Base-by-base conservation (phyloP, 2,113 vertebrate genomes). In the Pseudois nayaur region DNA sequence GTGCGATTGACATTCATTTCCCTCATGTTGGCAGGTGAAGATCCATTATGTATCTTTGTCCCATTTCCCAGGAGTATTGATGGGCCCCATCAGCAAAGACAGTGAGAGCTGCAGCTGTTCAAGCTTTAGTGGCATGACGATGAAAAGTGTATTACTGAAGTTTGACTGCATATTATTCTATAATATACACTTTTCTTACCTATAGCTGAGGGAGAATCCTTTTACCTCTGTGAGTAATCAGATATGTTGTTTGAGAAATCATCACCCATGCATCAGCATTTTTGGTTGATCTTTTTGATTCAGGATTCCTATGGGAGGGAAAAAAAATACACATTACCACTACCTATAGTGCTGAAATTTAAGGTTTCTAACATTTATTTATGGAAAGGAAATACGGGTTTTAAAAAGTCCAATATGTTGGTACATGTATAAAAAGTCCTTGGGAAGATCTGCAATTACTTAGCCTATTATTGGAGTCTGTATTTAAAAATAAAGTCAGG, bases 391-490 rank as follows among this genome's bases (percentile, higher is more conserved):
- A 93, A 96, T 85, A 33, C 0, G 25, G 59, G 82, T 86, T 97
- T 94, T 96, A 21, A 94, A 86, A 93, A 74, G 33, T 92, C 91
- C 89, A 64, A 25, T 86, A 3, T 96, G 59, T 86, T 83, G 6
- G 89, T 82, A 94, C 92, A 85, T 94, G 15, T 64, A 89, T 87
- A 97, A 89, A 95, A 91, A 94, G 45, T 40, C 0, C 1, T 97
- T 45, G 5, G 89, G 43, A 97, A 97, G 95, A 96, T 78, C 83
- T 91, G 81, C 74, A 78, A n/a, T 19, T 55, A 79, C 96, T 97
- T 54, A 96, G 8, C 91, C 97, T 96, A 64, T 96, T 94, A 92
- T 29, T 82, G 96, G 79, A 97, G 60, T 95, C 48, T 96, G 95
- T 15, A 25, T 93, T 96, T 95, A 43, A 90, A 95, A 97, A 85